Conservation (phyloP, 2,888 invertebrate species). For the Euplagia quadripunctaria region DNA sequence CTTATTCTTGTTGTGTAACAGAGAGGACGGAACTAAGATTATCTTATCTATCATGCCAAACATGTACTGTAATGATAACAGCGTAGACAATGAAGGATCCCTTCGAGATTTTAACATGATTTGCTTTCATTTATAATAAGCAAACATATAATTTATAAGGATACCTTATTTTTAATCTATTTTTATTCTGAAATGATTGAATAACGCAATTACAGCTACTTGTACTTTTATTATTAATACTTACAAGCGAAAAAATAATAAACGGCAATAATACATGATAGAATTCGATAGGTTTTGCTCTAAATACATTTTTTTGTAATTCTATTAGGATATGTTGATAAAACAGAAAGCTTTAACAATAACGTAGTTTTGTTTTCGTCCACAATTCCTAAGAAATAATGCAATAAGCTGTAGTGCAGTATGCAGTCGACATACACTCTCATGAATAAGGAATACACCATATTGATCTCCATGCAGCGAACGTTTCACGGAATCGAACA, state of each 20-base stretch:
- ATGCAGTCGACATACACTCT: slow-evolving; percentile 52
- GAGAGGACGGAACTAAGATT: slow-evolving; percentile 59
- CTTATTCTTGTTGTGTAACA: slow-evolving; percentile 53
- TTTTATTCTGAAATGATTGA: neutral
- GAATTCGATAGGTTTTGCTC: too few relatives aligned
- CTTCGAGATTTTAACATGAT: slow-evolving; percentile 38
- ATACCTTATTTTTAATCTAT: neutral
- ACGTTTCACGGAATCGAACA: slow-evolving; percentile 54
- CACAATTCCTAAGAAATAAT: slow-evolving; percentile 43
- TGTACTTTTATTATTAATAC: neutral
- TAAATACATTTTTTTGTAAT: too few relatives aligned
- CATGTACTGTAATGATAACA: slow-evolving; percentile 55
- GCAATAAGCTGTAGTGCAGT: slow-evolving; percentile 50
- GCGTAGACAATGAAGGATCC: slow-evolving; percentile 35
- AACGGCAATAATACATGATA: neutral
- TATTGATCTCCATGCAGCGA: slow-evolving; percentile 66
- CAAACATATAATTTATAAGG: neutral
- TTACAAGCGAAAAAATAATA: neutral
- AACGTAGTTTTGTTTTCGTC: slow-evolving; percentile 19
- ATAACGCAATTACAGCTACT: neutral
- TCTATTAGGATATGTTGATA: too few relatives aligned
- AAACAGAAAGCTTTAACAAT: slow-evolving; percentile 14
- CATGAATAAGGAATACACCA: slow-evolving; percentile 72
- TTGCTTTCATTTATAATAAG: slow-evolving; percentile 13
- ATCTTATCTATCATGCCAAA: slow-evolving; percentile 60